Evolutionary conservation across 1,140 invertebrate genomes (phyloP), one percentile per base, ranked within the genome.

Genomic region (Ruditapes philippinarum): DNA sequence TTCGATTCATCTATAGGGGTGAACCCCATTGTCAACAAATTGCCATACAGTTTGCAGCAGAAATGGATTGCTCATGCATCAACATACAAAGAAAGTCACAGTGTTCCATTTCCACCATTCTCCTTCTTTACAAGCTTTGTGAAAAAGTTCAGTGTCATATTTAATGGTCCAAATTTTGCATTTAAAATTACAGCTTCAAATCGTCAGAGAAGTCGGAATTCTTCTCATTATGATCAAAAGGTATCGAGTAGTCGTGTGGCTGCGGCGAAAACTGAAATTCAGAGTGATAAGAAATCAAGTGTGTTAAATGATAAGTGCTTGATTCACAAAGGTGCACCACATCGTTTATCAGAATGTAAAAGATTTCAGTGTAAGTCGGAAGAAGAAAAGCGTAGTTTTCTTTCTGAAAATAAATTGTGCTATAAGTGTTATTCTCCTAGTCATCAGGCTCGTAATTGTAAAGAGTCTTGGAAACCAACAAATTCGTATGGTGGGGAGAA

Each of bases 11-110:
- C 89, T 12, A 17, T 78, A 17, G 88, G 88, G 7, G 70, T 91
- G 31, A 88, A 80, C 25, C 89, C 90, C 0, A 68, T 91, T n/a
- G 90, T 91, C 28, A 65, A 68, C 22, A 91, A 91, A 45, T 74
- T 88, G 4, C 89, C 84, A 9, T 28, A 62, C 36, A 68, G 33
- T 80, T 42, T 91, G 3, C 89, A 91, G 49, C 80, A 90, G 19
- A 90, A 90, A 88, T 91, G 89, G 91, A 83, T 85, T 25, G 54
- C 83, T n/a, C 62, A 82, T 62, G 84, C 68, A 38, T 25, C 65
- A 0, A 84, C 42, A 4, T 91, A 88, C 57, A 91, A 91, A 57
- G 62, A 82, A 36, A 33, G 57, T 38, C 38, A 86, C 62, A 14
- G 33, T 38, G 89, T 81, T 14, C 25, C 38, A n/a, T 91, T 90